Evolutionary conservation across 2,888 invertebrate genomes (phyloP).

Genomic region (Allygus modestus): DNA sequence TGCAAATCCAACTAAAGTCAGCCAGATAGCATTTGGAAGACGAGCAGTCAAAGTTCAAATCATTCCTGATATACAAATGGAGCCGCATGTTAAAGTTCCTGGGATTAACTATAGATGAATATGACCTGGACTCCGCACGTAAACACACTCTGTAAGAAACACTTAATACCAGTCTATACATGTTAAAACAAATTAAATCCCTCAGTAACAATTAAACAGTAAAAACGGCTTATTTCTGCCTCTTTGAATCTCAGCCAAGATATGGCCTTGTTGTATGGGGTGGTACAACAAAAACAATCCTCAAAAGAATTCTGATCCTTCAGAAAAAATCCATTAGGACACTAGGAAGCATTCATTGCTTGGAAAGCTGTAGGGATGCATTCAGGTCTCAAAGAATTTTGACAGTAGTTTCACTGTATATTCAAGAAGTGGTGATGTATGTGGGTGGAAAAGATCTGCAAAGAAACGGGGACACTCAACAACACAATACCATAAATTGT

Average conservation of each 20-base stretch:
- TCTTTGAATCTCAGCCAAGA: background rate
- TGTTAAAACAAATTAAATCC: slow-evolving; percentile 30
- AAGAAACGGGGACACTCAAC: slow-evolving; percentile 17
- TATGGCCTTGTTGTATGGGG: slow-evolving; percentile 32
- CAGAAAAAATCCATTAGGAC: slow-evolving; percentile 33
- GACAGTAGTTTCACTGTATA: slow-evolving; percentile 24
- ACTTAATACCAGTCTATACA: slow-evolving; percentile 21
- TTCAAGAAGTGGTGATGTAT: slow-evolving; percentile 24
- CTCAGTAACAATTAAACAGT: background rate
- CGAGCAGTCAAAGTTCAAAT: background rate
- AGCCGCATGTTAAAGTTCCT: slow-evolving; percentile 15
- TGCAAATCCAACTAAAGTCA: slow-evolving; percentile 15
- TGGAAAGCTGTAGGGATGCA: slow-evolving; percentile 14
- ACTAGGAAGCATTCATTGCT: background rate
- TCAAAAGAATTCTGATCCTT: slow-evolving; percentile 1
- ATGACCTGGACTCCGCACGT: background rate
- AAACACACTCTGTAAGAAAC: background rate
- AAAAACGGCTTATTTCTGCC: slow-evolving; percentile 11
- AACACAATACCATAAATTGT: slow-evolving; percentile 30
- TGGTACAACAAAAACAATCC: background rate
- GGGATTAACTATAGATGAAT: slow-evolving; percentile 7
- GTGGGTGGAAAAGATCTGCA: slow-evolving; percentile 18
- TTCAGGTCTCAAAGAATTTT: background rate
- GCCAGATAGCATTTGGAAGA: slow-evolving; percentile 42
- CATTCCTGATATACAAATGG: slow-evolving; percentile 31